Evolutionary conservation across 1,140 invertebrate species (phyloP), one percentile per base, ranked within the genome.

Genomic region (Laupala kohalensis): DNA sequence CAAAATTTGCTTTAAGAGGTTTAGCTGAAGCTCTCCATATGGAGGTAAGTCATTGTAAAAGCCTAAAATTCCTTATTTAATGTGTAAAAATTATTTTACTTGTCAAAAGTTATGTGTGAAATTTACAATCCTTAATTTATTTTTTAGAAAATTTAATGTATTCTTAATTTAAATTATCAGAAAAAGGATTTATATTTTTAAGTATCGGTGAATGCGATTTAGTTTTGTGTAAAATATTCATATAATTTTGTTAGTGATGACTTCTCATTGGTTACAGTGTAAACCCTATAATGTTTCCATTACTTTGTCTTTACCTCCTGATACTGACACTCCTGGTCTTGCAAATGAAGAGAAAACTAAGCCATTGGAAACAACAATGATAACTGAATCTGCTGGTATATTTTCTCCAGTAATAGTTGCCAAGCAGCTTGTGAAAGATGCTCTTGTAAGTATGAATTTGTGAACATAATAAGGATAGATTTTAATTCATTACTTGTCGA

Each of bases 311-410:
- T 88, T 94, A 76, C 97, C 98, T 25, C 94, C 97, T 6, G 97
- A 99, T 78, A 99, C 97, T 1, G 93, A 99, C 78, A 99, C 98
- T 3, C 96, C 97, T 37, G 97, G 97, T 24, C 97, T 94, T 81
- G 88, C 87, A 69, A 84, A 87, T 74, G 96, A 98, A 83, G 87
- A 95, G 78, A 82, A 90, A 76, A 85, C 87, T 0, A 95, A 98
- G 83, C 95, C 94, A 2, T 82, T 86, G 66, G 96, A 96, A 84
- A 98, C 95, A 0, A 89, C 89, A 80, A 81, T 95, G 2, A 97
- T 99, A 75, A 95, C 91, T 3, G 87, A 92, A 73, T 80, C 88
- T 64, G 89, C 87, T 25, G 92, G 92, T 3, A 79, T 98, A 0
- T 85, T 89, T 37, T 80, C 87, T 27, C 87, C 97, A 1, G 86